Base-by-base conservation (phyloP, 2,797 vertebrate species). In the Paramormyrops hopkinsi region DNA sequence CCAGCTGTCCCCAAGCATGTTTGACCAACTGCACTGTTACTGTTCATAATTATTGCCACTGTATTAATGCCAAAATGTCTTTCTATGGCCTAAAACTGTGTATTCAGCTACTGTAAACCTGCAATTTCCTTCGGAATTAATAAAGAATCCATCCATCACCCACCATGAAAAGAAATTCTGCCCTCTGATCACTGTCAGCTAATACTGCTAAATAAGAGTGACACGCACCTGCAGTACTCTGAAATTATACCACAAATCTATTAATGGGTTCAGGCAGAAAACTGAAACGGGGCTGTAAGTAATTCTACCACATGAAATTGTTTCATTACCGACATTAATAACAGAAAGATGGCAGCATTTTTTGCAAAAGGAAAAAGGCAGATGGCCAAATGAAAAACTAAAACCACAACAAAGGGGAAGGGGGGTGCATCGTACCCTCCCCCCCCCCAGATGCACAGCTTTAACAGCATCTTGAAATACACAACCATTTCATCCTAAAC, bases 331-430 rank as follows among this genome's bases (percentile, higher is more conserved):
- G 8, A 87, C n/a, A 33, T 56, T 87, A 87, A 56, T 29, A 33
- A 37, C 25, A 54, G 6, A 51, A 56, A 33, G 33, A 59, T 56
- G 85, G 25, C 50, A 87, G 50, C n/a, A 25, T 84, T 48, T 48
- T 50, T 12, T 6, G 14, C 29, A 65, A 50, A n/a, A n/a, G 90
- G 90, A 88, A 91, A 92, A 92, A 92, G 90, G 84, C 91, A 88
- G 92, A 86, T 17, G 19, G 29, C 50, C 88, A 88, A 44, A 37
- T n/a, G 50, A 41, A 87, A 56, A 37, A 37, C 29, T 59, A 14
- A 87, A 54, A 8, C 48, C 51, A 56, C 22, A 29, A 62, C 29
- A 48, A 48, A 53, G 51, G 12, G 85, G 50, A 48, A 11, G 7
- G 3, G 85, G 85, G 14, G 50, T 12, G 37, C 12, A 48, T 50